Evolutionary conservation across 2,797 vertebrate genomes (phyloP).

Genomic region (Pitangus sulphuratus): DNA sequence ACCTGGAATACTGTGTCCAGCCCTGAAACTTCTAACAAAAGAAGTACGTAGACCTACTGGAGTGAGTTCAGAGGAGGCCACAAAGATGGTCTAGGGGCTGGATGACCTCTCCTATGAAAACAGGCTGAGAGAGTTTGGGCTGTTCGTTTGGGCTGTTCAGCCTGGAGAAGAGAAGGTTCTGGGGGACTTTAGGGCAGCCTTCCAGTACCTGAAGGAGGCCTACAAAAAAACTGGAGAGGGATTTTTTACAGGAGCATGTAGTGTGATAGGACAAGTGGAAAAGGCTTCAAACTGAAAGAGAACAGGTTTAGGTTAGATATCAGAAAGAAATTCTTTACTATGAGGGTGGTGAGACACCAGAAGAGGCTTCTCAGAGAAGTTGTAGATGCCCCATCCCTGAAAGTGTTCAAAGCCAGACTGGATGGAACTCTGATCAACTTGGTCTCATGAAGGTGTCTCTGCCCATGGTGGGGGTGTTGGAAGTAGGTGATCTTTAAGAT

Average conservation of each 20-base stretch:
- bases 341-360: background rate
- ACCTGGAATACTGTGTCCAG: background rate
- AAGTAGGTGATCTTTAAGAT: background rate
- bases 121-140: too few relatives aligned
- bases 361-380: background rate
- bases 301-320: background rate
- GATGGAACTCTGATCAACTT: background rate
- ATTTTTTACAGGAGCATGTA: background rate
- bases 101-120: background rate
- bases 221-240: background rate
- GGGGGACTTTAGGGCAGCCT: background rate
- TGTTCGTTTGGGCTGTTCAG: background rate
- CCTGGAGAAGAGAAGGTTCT: background rate
- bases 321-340: background rate
- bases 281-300: background rate
- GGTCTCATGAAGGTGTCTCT: background rate
- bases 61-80: background rate
- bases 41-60: background rate
- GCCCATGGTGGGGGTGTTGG: rapidly evolving
- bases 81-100: background rate
- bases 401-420: background rate
- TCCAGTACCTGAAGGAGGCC: background rate
- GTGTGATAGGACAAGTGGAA: background rate
- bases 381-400: background rate
- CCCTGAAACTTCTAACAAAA: background rate